Evolutionary conservation across 2,888 invertebrate genomes (phyloP), one percentile per base, ranked within the genome.

Genomic region (Tenthredo livida): DNA sequence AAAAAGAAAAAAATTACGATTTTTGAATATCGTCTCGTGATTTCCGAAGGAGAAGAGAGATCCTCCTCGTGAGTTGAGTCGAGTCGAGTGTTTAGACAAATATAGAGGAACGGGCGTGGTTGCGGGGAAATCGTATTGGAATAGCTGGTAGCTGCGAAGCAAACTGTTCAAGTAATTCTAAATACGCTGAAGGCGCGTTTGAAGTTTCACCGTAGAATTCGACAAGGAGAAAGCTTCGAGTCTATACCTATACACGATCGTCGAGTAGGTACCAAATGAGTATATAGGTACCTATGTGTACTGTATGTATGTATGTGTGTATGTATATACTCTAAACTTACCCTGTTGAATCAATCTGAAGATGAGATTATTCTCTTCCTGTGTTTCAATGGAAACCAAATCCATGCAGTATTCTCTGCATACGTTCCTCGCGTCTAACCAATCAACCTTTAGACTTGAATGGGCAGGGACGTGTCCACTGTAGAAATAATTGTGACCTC

Each of bases 401-500:
- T 98, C 98, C 98, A 98, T 98, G 94, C 98, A 98, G 94, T 98
- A 98, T 93, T 98, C 97, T 88, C 98, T 95, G 94, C 98, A 98
- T 90, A 97, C 95, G 94, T 98, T 98, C 90, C 98, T 96, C 40
- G 97, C 98, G 90, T 98, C 98, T 89, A 98, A 93, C 98, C 98
- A 98, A 94, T 98, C 98, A 80, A 97, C 96, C 94, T 97, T 97
- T 93, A 96, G 96, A 92, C 96, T 97, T 86, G 97, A 96, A 87
- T 97, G 95, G 87, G 95, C 95, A 84, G 97, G 97, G 85, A 97
- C 96, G 92, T 97, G 97, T 29, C 97, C 97, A 90, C 95, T 97
- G 95, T 95, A 97, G 96, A 98, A 98, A 94, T 98, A 98, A 94
- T 98, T 97, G 94, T 97, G 97, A 84, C 97, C 97, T 91, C 96